Base-by-base conservation (phyloP, 2,888 invertebrate genomes). In the Drosophila formosana region DNA sequence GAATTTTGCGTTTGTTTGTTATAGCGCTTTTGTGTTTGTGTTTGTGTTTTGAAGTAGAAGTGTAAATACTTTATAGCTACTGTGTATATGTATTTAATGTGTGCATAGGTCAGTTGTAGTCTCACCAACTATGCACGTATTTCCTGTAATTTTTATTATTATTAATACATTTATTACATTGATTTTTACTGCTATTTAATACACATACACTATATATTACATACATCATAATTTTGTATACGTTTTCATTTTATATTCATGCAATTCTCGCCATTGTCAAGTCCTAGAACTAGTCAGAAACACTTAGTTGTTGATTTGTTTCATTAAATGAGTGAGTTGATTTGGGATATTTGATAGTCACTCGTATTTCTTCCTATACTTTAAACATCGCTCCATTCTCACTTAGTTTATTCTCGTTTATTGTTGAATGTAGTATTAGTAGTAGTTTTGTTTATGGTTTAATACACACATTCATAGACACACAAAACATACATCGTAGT, bases 81-180 rank as follows among this genome's bases (percentile, higher is more conserved):
- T 49, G 18, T 28, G 9, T 46, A 3, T 34, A 9, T 34, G 7
- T 7, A 30, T 30, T 18, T 18, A 8, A 57, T 18, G 8, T 30
- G 28, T 43, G 50, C 23, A 50, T 43, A 32, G 50, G 23, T 47
- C 55, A 45, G 45, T 25, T 56, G 28, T 13, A 32, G 45, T 34
- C 45, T 43, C 23, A 51, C 25, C 32, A 52, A 26, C 34, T 30
- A 52, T 34, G 46, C 60, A 56, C 50, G 8, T 43, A 28, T 49
- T 76, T 75, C 75, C 78, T 78, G 76, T 78, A 75, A 45, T 55
- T 61, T 67, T 61, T 50, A 32, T 53, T 73, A 41, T 13, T 41
- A 68, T 37, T 25, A 26, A 26, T 32, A 26, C 5, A 45, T 57
- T 34, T n/a, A 26, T 18, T 28, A 55, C 55, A 55, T 45, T 45